Conservation (phyloP, 2,888 invertebrate species). For the Colostygia pectinataria region DNA sequence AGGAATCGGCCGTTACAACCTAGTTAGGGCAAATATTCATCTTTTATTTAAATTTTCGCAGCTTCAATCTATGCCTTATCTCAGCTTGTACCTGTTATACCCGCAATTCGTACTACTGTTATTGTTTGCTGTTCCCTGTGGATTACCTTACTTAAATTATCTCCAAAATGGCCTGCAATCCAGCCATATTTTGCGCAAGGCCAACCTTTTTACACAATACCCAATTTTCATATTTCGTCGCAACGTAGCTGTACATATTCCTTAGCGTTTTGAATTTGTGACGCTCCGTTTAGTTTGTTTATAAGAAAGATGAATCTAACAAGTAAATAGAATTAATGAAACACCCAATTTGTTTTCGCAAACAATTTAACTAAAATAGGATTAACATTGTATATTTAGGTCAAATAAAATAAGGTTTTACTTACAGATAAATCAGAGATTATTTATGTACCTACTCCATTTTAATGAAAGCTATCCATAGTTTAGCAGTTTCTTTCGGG, state of each 20-base stretch:
- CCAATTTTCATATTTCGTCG: constrained; percentile 23
- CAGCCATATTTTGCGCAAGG: constrained; percentile 25
- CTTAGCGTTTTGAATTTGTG: constrained; percentile 16
- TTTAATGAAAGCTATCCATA: neutral
- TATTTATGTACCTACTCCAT: neutral
- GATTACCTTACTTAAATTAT: constrained; percentile 36
- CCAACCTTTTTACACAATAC: constrained; percentile 29
- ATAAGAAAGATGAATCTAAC: constrained; percentile 22
- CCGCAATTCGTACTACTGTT: constrained; percentile 35
- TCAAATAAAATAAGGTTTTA: constrained; percentile 9
- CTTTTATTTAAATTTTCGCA: constrained; percentile 56
- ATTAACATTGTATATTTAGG: constrained; percentile 9
- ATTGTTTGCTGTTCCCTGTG: constrained; percentile 33
- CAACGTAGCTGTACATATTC: constrained; percentile 15
- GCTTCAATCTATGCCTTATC: constrained; percentile 33
- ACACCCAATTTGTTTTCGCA: constrained; percentile 25
- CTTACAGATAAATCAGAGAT: constrained; percentile 1
- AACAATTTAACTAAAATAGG: constrained; percentile 14
- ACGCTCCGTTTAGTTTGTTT: constrained; percentile 19
- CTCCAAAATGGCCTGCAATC: constrained; percentile 24
- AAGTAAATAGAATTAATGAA: constrained; percentile 29
- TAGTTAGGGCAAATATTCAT: constrained; percentile 56
- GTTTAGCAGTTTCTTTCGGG: constrained; percentile 6
- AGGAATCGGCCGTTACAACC: constrained; percentile 54
- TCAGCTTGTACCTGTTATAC: constrained; percentile 31